Evolutionary conservation across 2,888 invertebrate genomes (phyloP).

Genomic region (Synergus gifuensis): DNA sequence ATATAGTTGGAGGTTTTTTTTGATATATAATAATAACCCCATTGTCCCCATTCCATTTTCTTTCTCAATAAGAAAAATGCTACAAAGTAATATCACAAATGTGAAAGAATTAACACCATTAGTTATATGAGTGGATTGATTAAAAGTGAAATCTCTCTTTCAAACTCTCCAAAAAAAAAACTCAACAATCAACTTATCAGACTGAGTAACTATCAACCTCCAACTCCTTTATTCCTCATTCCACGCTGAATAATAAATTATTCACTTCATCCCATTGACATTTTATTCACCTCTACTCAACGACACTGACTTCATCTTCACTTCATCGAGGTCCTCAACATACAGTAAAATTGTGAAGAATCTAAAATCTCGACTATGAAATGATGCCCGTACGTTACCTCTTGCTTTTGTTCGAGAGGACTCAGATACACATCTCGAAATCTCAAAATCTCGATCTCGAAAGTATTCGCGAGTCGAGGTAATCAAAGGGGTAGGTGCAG

Average conservation of each 20-base stretch:
- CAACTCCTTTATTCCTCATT: neutral
- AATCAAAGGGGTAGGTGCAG: conserved; percentile 71
- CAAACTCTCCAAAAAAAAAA: neutral
- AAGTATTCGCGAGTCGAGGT: conserved; percentile 61
- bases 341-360: neutral
- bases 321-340: neutral
- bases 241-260: neutral
- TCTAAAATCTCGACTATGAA: conserved; percentile 18
- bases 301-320: neutral
- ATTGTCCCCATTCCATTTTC: too few relatives aligned
- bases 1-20: too few relatives aligned
- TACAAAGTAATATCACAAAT: neutral
- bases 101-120: neutral
- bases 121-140: neutral
- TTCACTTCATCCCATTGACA: conserved; percentile 1
- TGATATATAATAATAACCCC: too few relatives aligned
- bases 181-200: too few relatives aligned
- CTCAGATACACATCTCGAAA: conserved; percentile 1
- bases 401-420: neutral
- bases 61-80: too few relatives aligned
- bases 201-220: neutral
- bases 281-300: conserved; percentile 18
- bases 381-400: neutral
- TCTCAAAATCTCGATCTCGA: conserved; percentile 24
- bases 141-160: neutral